These are phyloP conservation scores for Polylopha cassiicola DNA, from an alignment of 2,888 invertebrate species.

Conservation along the genomic window DNA sequence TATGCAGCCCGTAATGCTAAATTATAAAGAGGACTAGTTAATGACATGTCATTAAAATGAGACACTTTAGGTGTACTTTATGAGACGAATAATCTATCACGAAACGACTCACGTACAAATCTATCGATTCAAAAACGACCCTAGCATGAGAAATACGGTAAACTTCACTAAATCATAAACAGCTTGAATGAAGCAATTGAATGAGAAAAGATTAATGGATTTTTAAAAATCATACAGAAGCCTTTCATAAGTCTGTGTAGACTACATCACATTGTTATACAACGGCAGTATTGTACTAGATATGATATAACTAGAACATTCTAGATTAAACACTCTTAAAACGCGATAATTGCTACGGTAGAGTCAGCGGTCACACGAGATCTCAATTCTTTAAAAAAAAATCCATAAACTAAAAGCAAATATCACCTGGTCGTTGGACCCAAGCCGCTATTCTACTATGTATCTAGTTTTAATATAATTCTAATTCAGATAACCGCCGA, in stretches of 20 bases:
- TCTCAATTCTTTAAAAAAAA: no score
- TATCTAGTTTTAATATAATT: not conserved
- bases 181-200: no score
- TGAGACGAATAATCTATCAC: slow-evolving; percentile 1
- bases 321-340: no score
- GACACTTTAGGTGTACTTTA: no score
- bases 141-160: not conserved
- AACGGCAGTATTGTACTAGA: no score
- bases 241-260: no score
- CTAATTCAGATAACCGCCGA: not conserved
- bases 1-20: slow-evolving; percentile 16
- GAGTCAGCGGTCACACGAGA: not conserved
- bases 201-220: no score
- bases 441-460: slow-evolving; percentile 15
- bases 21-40: slow-evolving; percentile 41
- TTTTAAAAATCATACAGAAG: no score
- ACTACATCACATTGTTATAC: no score
- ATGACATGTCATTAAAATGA: slow-evolving; percentile 22
- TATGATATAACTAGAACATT: no score
- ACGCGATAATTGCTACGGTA: no score
- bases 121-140: not conserved
- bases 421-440: slow-evolving; percentile 43
- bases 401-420: slow-evolving; percentile 37
- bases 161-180: no score
- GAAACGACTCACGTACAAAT: not conserved